Percentiles rank a stretch among this genome's conserved stretches.
Evolutionary conservation across 2,797 vertebrate genomes (phyloP).

Genomic region (Molossus alvarezi): DNA sequence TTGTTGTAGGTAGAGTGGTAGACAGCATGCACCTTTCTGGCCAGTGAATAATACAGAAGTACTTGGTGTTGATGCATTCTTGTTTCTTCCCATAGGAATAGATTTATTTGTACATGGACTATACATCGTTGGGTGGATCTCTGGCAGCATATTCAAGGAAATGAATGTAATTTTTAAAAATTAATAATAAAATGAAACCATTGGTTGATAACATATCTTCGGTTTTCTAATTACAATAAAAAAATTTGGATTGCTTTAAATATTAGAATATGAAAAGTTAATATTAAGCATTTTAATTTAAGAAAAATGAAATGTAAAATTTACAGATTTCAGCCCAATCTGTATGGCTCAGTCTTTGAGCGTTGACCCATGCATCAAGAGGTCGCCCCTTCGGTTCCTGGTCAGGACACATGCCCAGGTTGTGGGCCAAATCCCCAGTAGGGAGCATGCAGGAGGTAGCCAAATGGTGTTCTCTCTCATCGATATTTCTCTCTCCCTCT

Average conservation of each 20-base stretch:
- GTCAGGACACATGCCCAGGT: too few relatives aligned
- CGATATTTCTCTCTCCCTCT: too few relatives aligned
- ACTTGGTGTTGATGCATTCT: not conserved
- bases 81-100: slow-evolving; percentile 18
- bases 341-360: too few relatives aligned
- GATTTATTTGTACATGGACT: not conserved
- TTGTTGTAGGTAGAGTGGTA: not conserved
- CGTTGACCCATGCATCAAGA: too few relatives aligned
- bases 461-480: too few relatives aligned
- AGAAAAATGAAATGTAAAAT: slow-evolving; percentile 59
- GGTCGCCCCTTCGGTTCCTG: too few relatives aligned
- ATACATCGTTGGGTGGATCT: slow-evolving; percentile 6
- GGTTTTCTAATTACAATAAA: slow-evolving; percentile 51
- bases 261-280: slow-evolving; percentile 53
- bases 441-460: too few relatives aligned
- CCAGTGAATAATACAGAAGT: not conserved
- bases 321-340: not conserved
- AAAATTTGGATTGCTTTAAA: slow-evolving; percentile 42
- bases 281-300: slow-evolving; percentile 55
- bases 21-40: not conserved
- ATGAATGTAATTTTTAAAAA: not conserved
- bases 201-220: not conserved
- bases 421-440: too few relatives aligned
- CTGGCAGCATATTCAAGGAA: slow-evolving; percentile 38
- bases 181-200: slow-evolving; percentile 42